Base-by-base conservation (phyloP, 2,113 vertebrate species). In the Thunnus maccoyii region DNA sequence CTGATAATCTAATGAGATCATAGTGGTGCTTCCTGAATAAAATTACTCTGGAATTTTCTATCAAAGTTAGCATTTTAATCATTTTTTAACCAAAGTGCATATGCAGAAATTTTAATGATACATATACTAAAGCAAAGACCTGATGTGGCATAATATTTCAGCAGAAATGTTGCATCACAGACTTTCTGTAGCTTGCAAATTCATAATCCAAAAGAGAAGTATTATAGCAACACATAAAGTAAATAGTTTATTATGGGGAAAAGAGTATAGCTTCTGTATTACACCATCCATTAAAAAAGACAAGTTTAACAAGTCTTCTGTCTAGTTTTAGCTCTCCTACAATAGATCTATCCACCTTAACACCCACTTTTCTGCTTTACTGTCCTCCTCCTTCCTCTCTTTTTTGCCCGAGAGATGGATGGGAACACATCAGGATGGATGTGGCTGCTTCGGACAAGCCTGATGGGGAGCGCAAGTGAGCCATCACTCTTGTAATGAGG, bases 401-500 rank as follows among this genome's bases (percentile, higher is more conserved):
- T 18, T 50, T 81, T 76, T 44, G n/a, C 55, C 62, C 18, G 46
- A 70, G 79, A 92, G 91, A 93, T 91, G 86, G 87, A 92, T 92
- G 66, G 74, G 78, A 27, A 20, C 32, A 58, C 74, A 85, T 78
- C 60, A 82, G 54, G 68, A 77, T 76, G 84, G 83, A 89, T 78
- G 81, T n/a, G 50, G 69, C 84, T 79, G 54, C 62, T 76, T 85
- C 12, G 17, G 70, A 78, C 63, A 30, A 71, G 57, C 57, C 65
- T 82, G 76, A 85, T 84, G 44, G 52, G 74, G 66, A 76, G 55
- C 1, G 10, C 57, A 67, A 89, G 67, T 57, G 84, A 84, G 78
- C 85, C 80, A 92, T 93, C 86, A 86, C 80, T 93, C 93, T 88
- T 89, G 77, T 83, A 83, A 86, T 86, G 85, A 87, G 82, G 52